phyloP scores from a whole-genome alignment of 1,140 invertebrate genomes.

The Reticulitermes speratus region DNA sequence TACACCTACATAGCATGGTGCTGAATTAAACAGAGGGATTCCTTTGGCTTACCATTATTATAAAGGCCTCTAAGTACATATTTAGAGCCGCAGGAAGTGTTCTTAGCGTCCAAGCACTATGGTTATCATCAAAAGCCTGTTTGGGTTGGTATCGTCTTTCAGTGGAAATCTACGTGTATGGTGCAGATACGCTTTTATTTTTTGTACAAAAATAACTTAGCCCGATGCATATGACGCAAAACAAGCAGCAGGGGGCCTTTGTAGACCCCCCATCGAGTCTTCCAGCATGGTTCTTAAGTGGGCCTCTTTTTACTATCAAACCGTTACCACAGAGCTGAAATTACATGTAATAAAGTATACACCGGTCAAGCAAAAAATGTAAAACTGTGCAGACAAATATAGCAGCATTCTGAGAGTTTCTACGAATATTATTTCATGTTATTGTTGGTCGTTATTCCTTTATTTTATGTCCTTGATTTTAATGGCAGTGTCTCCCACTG shows the following conservation, averaged over 20 bases:
- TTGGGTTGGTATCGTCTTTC: not conserved
- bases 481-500: too few relatives aligned
- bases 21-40: too few relatives aligned
- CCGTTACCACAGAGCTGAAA: slow-evolving; percentile 14
- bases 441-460: too few relatives aligned
- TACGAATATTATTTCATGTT: too few relatives aligned
- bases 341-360: slow-evolving; percentile 14
- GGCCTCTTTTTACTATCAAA: not conserved
- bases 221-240: slow-evolving; percentile 14
- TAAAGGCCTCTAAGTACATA: too few relatives aligned
- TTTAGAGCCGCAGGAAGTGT: too few relatives aligned
- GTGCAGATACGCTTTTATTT: not conserved
- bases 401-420: not conserved
- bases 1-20: too few relatives aligned
- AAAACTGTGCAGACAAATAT: not conserved
- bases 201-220: not conserved
- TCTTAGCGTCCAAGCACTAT: not conserved
- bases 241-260: not conserved
- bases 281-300: slow-evolving; percentile 9
- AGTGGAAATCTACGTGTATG: slow-evolving; percentile 15
- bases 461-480: too few relatives aligned
- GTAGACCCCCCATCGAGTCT: not conserved
- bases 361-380: not conserved
- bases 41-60: too few relatives aligned
- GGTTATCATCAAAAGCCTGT: not conserved